A percentile compares a stretch with the other conserved stretches of the same genome.
phyloP scores from a whole-genome alignment of 2,888 invertebrate species.

The Hedychridium roseum region DNA sequence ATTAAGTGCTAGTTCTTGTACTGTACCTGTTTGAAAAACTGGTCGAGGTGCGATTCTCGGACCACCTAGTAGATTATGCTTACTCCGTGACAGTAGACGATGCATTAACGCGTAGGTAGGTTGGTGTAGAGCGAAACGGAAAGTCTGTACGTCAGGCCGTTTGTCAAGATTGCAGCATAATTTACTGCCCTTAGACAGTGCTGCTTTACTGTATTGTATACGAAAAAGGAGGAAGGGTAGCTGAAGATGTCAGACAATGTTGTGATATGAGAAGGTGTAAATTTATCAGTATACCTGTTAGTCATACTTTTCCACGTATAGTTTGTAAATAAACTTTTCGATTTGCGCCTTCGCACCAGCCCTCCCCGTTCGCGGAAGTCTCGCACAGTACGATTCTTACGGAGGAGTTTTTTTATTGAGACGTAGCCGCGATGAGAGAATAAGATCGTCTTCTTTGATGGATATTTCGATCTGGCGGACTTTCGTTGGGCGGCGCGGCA shows the following conservation, averaged over 20 bases:
- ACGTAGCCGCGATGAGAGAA: no score
- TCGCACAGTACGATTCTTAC: no score
- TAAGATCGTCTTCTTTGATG: no score
- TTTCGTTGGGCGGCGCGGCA: slow-evolving; percentile 21
- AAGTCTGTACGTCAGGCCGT: slow-evolving; percentile 38
- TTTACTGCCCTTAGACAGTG: slow-evolving; percentile 24
- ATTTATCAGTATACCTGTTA: no score
- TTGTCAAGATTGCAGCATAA: slow-evolving; percentile 47
- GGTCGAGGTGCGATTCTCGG: slow-evolving; percentile 16
- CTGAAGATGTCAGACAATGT: no score
- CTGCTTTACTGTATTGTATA: no score
- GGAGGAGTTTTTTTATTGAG: slow-evolving; percentile 9
- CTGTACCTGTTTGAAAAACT: slow-evolving; percentile 18
- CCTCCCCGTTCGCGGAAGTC: no score
- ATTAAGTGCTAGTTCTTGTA: slow-evolving; percentile 30
- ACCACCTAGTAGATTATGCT: slow-evolving; percentile 41
- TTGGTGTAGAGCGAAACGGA: slow-evolving; percentile 29
- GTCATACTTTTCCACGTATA: no score
- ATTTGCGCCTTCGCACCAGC: no score
- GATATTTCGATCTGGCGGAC: slow-evolving; percentile 23
- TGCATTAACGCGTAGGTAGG: slow-evolving; percentile 37
- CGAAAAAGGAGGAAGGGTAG: no score
- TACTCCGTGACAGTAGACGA: slow-evolving; percentile 36
- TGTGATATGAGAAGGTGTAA: no score
- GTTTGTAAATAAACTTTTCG: no score